Percentiles rank a stretch among this genome's conserved stretches.
These are phyloP conservation scores for Clarias laeviceps DNA, from an alignment of 2,797 vertebrate species.

Conservation along the genomic window DNA sequence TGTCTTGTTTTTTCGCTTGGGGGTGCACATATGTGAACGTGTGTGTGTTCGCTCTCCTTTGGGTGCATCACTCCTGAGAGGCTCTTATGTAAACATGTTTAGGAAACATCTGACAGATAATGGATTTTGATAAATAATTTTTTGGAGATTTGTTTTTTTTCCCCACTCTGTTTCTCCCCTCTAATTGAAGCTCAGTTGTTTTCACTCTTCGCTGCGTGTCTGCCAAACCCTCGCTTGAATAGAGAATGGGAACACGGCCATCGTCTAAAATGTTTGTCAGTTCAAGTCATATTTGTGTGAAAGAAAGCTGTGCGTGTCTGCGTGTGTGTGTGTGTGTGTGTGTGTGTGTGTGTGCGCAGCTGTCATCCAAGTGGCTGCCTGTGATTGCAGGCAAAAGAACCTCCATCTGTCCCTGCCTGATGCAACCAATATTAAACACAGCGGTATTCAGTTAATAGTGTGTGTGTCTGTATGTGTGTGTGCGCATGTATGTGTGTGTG, in stretches of 20 bases:
- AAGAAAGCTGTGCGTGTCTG: slow-evolving; percentile 14
- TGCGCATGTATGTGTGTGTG: background rate
- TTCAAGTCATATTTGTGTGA: slow-evolving; percentile 14
- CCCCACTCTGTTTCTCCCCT: background rate
- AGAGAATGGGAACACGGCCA: background rate
- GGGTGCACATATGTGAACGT: background rate
- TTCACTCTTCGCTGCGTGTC: slow-evolving; percentile 12
- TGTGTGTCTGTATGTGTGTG: slow-evolving; percentile 14
- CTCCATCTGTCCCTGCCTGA: slow-evolving; percentile 48
- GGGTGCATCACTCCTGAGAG: slow-evolving; percentile 25
- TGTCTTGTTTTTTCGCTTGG: slow-evolving; percentile 33
- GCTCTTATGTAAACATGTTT: slow-evolving; percentile 38
- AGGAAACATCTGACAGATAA: slow-evolving; percentile 36
- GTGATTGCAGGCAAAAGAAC: slow-evolving; percentile 55
- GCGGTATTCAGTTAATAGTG: slow-evolving; percentile 51
- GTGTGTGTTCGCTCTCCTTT: slow-evolving; percentile 23
- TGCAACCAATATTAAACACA: slow-evolving; percentile 59
- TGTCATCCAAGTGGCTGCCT: slow-evolving; percentile 32
- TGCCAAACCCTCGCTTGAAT: slow-evolving; percentile 12
- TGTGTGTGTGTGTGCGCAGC: slow-evolving; percentile 37
- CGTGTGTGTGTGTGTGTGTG: slow-evolving; percentile 15
- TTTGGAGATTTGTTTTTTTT: slow-evolving; percentile 1
- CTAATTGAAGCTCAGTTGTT: slow-evolving; percentile 17
- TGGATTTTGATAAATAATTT: slow-evolving; percentile 27
- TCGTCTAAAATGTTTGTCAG: slow-evolving; percentile 18